phyloP scores from a whole-genome alignment of 2,797 vertebrate genomes.

The Strix occidentalis region DNA sequence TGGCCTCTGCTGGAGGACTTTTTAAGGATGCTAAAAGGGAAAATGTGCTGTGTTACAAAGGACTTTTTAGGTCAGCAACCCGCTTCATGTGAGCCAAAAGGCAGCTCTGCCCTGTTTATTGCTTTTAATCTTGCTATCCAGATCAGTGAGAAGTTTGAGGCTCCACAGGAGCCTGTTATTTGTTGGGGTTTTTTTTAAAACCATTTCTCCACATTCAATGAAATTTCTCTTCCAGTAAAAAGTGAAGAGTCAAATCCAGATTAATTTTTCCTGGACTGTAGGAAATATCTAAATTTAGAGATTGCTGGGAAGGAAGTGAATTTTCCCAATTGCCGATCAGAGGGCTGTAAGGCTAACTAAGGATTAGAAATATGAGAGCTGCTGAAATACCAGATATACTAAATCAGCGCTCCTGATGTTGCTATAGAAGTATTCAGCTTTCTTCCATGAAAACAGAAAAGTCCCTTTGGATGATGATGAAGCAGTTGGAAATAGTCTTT shows the following conservation, averaged over 20 bases:
- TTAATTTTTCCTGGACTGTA: neutral
- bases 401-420: accelerated
- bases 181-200: neutral
- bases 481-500: neutral
- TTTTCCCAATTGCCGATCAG: neutral
- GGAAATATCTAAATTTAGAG: neutral
- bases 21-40: constrained; percentile 47
- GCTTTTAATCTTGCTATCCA: neutral
- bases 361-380: neutral
- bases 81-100: neutral
- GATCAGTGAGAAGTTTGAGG: neutral
- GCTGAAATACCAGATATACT: neutral
- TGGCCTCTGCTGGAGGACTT: constrained; percentile 43
- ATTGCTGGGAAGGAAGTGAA: neutral
- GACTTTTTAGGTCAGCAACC: constrained; percentile 37
- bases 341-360: neutral
- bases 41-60: constrained; percentile 29
- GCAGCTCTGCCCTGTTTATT: neutral
- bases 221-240: neutral
- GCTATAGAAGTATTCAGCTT: neutral
- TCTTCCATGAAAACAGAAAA: neutral
- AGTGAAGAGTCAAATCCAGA: neutral
- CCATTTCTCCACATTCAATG: neutral
- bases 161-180: neutral
- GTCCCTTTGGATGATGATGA: neutral